phyloP scores from a whole-genome alignment of 1,140 invertebrate species.

The Schlechtendalia chinensis region DNA sequence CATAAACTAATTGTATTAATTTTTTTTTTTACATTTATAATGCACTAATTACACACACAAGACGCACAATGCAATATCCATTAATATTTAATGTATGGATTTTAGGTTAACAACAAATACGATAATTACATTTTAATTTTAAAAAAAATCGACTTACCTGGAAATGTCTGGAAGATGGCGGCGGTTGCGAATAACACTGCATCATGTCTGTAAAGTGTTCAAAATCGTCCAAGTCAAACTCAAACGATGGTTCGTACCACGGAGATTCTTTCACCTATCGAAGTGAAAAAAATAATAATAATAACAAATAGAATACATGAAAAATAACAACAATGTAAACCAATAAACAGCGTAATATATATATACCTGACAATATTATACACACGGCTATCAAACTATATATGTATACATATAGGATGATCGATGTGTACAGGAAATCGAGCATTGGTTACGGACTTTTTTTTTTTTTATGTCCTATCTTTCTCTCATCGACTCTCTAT shows the following conservation, averaged over 20 bases:
- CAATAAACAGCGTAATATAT: conserved; percentile 34
- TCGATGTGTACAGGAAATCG: conserved; percentile 48
- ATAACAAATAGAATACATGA: conserved; percentile 34
- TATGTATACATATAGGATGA: conserved; percentile 39
- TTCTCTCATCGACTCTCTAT: conserved; percentile 46
- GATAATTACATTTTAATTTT: no score
- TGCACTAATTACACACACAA: no score
- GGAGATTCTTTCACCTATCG: conserved; percentile 41
- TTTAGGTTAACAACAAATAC: no score
- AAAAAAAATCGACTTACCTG: conserved; percentile 17
- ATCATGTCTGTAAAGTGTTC: conserved; percentile 22
- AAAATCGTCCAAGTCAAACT: conserved; percentile 33
- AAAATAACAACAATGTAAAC: conserved; percentile 45
- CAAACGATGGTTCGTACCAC: conserved; percentile 38
- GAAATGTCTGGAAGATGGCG: conserved; percentile 30
- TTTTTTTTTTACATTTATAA: no score
- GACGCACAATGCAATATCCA: no score
- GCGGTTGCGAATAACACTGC: conserved; percentile 42
- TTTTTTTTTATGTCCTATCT: conserved; percentile 35
- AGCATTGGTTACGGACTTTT: conserved; percentile 48
- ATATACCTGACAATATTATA: conserved; percentile 40
- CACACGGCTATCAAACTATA: neutral
- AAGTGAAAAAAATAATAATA: conserved; percentile 3
- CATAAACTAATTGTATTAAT: no score
- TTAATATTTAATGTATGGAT: no score